phyloP scores from a whole-genome alignment of 2,888 invertebrate genomes.

The Rutpela maculata region DNA sequence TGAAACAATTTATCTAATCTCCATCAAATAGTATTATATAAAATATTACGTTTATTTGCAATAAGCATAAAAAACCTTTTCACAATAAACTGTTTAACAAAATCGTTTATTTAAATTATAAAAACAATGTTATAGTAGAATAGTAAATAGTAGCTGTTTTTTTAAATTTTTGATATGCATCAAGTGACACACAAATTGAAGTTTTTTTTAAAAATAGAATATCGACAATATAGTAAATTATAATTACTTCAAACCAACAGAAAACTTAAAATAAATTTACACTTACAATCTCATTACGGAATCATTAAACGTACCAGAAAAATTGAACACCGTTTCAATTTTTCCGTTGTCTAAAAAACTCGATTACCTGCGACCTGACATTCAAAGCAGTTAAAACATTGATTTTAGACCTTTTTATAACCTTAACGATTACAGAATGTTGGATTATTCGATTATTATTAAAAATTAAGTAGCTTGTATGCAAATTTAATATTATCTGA shows the following conservation, averaged over 20 bases:
- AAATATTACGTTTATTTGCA: no score
- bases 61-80: not conserved
- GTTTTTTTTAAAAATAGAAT: no score
- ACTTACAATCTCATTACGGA: not conserved
- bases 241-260: not conserved
- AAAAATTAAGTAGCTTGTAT: not conserved
- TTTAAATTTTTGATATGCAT: not conserved
- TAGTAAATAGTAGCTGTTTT: not conserved
- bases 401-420: not conserved
- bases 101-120: not conserved
- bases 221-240: no score
- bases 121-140: not conserved
- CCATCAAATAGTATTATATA: no score
- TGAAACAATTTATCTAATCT: no score
- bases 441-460: not conserved
- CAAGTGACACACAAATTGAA: not conserved
- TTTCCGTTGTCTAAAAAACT: not conserved
- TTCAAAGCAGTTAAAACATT: not conserved
- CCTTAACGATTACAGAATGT: not conserved
- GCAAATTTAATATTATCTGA: slow-evolving; percentile 5
- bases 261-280: not conserved
- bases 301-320: not conserved
- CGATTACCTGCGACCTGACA: not conserved
- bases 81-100: not conserved
- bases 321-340: not conserved